Conservation (phyloP, 2,113 vertebrate species). For the Leucopsar rothschildi region DNA sequence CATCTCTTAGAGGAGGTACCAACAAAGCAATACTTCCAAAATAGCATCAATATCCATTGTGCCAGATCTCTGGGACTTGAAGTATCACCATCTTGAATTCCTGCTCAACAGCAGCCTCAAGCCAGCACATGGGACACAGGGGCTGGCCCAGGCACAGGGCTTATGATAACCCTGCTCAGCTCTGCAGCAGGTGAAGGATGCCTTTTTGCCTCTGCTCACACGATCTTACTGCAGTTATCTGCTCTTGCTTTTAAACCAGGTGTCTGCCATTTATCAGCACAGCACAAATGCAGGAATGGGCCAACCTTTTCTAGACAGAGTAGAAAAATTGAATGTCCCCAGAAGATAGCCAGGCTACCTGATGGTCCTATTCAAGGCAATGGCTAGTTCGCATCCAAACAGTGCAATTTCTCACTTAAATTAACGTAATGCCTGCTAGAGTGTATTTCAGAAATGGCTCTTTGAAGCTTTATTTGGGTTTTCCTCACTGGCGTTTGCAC, state of each 20-base stretch:
- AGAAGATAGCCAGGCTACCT: not conserved
- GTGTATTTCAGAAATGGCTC: not conserved
- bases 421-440: not conserved
- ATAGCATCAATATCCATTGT: not conserved
- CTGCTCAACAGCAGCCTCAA: not conserved
- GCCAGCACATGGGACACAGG: not conserved
- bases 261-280: not conserved
- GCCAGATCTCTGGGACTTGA: not conserved
- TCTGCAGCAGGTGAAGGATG: not conserved
- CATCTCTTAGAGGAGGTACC: not conserved
- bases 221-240: not conserved
- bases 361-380: not conserved
- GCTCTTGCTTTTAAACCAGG: not conserved
- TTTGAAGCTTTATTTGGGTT: not conserved
- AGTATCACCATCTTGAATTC: not conserved
- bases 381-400: not conserved
- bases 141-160: not conserved
- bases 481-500: not conserved
- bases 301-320: not conserved
- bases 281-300: not conserved
- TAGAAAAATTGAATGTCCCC: not conserved
- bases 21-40: not conserved
- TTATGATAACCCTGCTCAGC: not conserved
- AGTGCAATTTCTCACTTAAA: not conserved
- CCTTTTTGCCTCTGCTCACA: accelerated